Percentiles rank a stretch among this genome's conserved stretches.
These are phyloP conservation scores for Lycocorax pyrrhopterus DNA, from an alignment of 2,113 vertebrate genomes.

Conservation along the genomic window DNA sequence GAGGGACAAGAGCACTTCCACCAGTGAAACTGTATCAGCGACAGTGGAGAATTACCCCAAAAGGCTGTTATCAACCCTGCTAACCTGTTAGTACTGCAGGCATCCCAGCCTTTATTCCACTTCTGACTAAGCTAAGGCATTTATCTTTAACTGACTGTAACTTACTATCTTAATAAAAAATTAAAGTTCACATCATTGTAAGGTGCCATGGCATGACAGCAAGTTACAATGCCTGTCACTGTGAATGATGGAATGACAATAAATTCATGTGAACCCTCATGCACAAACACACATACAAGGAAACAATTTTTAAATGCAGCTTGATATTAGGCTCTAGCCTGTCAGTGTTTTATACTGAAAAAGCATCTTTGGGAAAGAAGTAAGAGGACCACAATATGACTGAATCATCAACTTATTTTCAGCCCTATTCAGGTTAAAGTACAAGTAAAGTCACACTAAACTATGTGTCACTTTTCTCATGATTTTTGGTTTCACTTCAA, in stretches of 20 bases:
- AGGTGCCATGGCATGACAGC: conserved; percentile 26
- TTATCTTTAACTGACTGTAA: conserved; percentile 41
- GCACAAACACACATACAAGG: conserved; percentile 10
- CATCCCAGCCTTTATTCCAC: background rate
- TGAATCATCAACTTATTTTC: conserved; percentile 16
- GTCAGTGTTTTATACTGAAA: background rate
- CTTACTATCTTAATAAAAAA: conserved; percentile 40
- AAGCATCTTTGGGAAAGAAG: background rate
- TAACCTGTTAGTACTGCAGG: background rate
- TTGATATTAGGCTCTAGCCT: background rate
- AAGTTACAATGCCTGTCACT: conserved; percentile 38
- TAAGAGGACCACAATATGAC: background rate
- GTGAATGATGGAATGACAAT: conserved; percentile 43
- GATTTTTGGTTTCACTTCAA: conserved; percentile 42
- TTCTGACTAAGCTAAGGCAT: background rate
- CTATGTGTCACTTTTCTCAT: background rate
- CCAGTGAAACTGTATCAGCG: background rate
- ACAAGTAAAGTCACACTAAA: background rate
- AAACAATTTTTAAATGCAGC: conserved; percentile 11
- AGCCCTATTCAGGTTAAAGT: background rate
- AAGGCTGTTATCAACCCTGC: background rate
- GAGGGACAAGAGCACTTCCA: background rate
- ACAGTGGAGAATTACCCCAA: background rate
- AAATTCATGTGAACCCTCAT: conserved; percentile 5
- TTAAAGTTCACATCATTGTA: conserved; percentile 41